A percentile compares a stretch with the other conserved stretches of the same genome.
These are phyloP conservation scores for Papilio dardanus DNA, from an alignment of 1,140 invertebrate genomes.

Conservation along the genomic window DNA sequence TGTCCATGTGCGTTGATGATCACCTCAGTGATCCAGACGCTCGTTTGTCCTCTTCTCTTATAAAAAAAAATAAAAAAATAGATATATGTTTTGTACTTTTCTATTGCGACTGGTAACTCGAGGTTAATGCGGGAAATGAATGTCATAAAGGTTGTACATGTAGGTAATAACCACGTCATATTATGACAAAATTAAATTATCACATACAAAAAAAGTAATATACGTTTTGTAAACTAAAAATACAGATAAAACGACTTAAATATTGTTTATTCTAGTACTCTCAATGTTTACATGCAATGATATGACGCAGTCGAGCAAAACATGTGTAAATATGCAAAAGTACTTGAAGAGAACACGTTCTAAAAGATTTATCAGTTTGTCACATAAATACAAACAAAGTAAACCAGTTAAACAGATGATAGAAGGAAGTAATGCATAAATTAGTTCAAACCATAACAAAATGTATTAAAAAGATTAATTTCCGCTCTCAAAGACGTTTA, in stretches of 20 bases:
- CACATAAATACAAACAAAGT: neutral
- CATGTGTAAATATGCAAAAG: slow-evolving; percentile 14
- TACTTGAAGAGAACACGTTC: slow-evolving; percentile 1
- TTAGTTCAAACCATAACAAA: neutral
- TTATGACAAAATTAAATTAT: neutral
- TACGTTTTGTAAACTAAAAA: neutral
- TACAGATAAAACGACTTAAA: slow-evolving; percentile 1
- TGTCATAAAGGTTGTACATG: neutral
- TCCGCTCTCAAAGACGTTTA: neutral
- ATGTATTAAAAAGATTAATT: neutral
- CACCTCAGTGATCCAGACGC: too few species aligned
- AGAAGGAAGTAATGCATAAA: neutral
- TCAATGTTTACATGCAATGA: neutral
- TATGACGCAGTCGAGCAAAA: neutral
- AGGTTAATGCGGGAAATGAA: neutral
- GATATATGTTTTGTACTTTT: too few species aligned
- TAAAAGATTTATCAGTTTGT: neutral
- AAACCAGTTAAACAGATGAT: slow-evolving; percentile 4
- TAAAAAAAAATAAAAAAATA: too few species aligned
- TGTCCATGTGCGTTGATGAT: too few species aligned
- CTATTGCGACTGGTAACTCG: too few species aligned
- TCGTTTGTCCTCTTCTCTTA: too few species aligned
- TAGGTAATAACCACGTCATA: neutral
- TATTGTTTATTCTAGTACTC: neutral
- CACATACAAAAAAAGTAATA: neutral